Base-by-base conservation (phyloP, 1,140 invertebrate species). In the Drosophila lacteicornis region DNA sequence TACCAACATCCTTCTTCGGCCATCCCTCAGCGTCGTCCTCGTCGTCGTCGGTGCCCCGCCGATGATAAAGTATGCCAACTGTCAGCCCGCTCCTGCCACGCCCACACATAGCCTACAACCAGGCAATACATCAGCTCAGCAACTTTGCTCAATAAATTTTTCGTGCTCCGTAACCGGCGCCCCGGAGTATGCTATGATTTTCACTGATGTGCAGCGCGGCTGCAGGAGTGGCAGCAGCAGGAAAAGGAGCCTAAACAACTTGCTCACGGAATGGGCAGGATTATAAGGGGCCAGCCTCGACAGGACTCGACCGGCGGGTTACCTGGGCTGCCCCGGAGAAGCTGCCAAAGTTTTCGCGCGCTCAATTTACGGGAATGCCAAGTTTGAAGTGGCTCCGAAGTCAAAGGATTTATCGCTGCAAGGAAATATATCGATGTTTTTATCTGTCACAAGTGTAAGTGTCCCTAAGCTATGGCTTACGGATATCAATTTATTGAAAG, bases 51-150 rank as follows among this genome's bases (percentile, higher is more conserved):
- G 9, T 62, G 81, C 85, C 70, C 74, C 80, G 73, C 77, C 73
- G 81, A 91, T 91, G 86, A 91, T 90, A 90, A 90, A 90, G 85
- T 90, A 82, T 90, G 82, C 85, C 81, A 90, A 91, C 85, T 90
- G 86, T 82, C 86, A 84, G 69, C 69, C 69, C 42, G 63, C 81
- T 49, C 43, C 43, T 51, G 65, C 49, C 71, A 60, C 65, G 66
- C 63, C 77, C 73, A 63, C 51, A 60, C 61, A 66, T 5, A 42
- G 70, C 49, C 49, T 56, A 51, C 53, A n/a, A 25, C 38, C 38
- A 25, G 60, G 51, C 71, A 50, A 88, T 88, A 85, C 85, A 88
- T 88, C 85, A 88, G 84, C 81, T 87, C 83, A 87, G 83, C 85
- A 88, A 88, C 84, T 88, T 90, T 90, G 82, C 79, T 82, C 85